A percentile compares a stretch with the other conserved stretches of the same genome.
phyloP scores from a whole-genome alignment of 1,140 invertebrate species.

The Pachyrhynchus sulphureomaculatus region DNA sequence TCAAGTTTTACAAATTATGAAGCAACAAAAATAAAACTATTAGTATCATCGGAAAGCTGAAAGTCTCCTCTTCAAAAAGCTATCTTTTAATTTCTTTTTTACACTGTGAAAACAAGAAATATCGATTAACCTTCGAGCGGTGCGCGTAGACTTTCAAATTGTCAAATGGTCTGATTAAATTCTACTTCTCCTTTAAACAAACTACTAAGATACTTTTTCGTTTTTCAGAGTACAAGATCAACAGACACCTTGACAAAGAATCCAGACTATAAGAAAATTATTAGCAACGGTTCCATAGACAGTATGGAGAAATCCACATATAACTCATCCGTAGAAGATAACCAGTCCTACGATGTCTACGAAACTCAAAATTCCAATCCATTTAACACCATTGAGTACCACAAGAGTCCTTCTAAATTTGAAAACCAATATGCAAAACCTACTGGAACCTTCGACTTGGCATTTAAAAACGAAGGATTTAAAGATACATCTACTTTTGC shows the following conservation, averaged over 20 bases:
- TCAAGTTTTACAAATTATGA: too few species aligned
- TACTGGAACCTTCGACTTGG: slow-evolving; percentile 73
- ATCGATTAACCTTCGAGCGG: too few species aligned
- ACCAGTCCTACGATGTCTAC: slow-evolving; percentile 78
- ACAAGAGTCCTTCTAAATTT: slow-evolving; percentile 44
- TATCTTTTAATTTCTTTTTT: too few species aligned
- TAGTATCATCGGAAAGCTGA: too few species aligned
- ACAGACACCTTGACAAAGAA: slow-evolving; percentile 74
- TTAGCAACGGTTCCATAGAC: slow-evolving; percentile 78
- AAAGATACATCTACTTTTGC: slow-evolving; percentile 76
- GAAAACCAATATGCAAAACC: slow-evolving; percentile 53
- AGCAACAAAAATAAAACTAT: too few species aligned
- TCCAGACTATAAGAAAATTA: slow-evolving; percentile 79
- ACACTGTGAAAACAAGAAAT: too few species aligned
- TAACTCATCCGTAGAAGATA: slow-evolving; percentile 78
- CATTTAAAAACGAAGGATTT: slow-evolving; percentile 83
- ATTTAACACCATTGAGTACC: slow-evolving; percentile 48
- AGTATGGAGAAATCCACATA: slow-evolving; percentile 88
- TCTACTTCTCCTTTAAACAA: too few species aligned
- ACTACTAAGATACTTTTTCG: too few species aligned
- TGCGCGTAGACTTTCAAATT: too few species aligned
- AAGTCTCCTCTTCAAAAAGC: too few species aligned
- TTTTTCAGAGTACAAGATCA: slow-evolving; percentile 68
- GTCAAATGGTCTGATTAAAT: too few species aligned
- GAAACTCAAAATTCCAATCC: slow-evolving; percentile 73